phyloP scores from a whole-genome alignment of 37 sponge, comb jelly and placozoan species.

The Chondrosia reniformis region DNA sequence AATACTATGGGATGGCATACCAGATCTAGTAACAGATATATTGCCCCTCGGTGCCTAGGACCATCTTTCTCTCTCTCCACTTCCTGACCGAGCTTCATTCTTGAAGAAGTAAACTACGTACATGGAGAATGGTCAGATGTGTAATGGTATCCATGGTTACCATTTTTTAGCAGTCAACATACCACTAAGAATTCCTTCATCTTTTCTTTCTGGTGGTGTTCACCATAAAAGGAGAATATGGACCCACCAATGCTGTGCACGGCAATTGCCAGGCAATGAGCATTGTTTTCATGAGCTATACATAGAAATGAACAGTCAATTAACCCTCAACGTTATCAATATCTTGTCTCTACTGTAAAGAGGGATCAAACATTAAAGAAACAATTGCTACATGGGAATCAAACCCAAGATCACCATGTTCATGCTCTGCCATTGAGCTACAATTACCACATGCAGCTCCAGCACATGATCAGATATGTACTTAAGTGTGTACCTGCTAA shows the following conservation, averaged over 20 bases:
- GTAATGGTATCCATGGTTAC: background rate
- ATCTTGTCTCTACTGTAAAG: too few relatives aligned
- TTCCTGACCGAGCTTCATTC: constrained; percentile 81
- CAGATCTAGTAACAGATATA: constrained; percentile 75
- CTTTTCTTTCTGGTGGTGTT: constrained; percentile 49
- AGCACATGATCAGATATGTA: too few relatives aligned
- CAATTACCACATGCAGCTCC: too few relatives aligned
- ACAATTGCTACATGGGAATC: too few relatives aligned
- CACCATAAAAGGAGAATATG: constrained; percentile 67
- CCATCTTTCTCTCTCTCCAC: constrained; percentile 76
- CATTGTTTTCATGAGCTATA: constrained; percentile 84
- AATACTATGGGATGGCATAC: too few relatives aligned
- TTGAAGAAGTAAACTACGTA: constrained; percentile 65
- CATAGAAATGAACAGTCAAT: background rate
- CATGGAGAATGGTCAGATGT: background rate
- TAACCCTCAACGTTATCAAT: too few relatives aligned
- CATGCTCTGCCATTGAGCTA: too few relatives aligned
- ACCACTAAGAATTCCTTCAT: constrained; percentile 89
- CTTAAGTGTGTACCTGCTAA: too few relatives aligned
- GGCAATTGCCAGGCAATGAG: constrained; percentile 83
- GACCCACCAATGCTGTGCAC: constrained; percentile 72
- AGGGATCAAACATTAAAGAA: too few relatives aligned
- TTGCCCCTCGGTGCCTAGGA: constrained; percentile 68
- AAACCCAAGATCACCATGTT: too few relatives aligned
- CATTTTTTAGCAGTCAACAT: background rate